Conservation (phyloP, 2,888 invertebrate genomes). For the Heterodera filipjevi region DNA sequence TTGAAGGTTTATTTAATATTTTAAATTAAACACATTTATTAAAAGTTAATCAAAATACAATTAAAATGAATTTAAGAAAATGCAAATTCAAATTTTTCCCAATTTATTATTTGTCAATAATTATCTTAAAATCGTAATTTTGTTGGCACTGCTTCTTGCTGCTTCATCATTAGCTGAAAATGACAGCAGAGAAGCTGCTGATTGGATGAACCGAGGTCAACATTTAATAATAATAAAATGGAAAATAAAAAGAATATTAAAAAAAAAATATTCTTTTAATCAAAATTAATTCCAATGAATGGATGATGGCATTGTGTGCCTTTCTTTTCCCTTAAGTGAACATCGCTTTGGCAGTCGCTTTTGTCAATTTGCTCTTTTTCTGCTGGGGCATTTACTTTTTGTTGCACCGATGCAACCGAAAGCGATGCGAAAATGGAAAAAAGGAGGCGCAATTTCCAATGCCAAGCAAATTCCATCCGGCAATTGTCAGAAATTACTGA, state of each 20-base stretch:
- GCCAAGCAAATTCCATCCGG: background rate
- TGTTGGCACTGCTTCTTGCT: background rate
- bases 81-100: too few species aligned
- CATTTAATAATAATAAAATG: too few species aligned
- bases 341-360: background rate
- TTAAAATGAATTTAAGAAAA: too few species aligned
- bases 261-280: too few species aligned
- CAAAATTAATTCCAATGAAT: background rate
- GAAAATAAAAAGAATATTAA: too few species aligned
- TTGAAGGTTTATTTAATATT: too few species aligned
- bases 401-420: constrained; percentile 6
- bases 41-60: too few species aligned
- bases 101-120: too few species aligned
- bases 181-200: background rate
- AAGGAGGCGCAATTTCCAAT: background rate
- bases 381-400: background rate
- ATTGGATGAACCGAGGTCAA: background rate
- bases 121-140: too few species aligned
- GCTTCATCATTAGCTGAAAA: too few species aligned
- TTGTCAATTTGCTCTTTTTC: background rate
- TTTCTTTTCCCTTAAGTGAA: background rate
- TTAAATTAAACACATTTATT: too few species aligned
- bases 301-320: background rate
- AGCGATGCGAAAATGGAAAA: background rate
- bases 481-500: constrained; percentile 1